Conservation (phyloP, 1,140 invertebrate genomes). For the Zophobas atratus region DNA sequence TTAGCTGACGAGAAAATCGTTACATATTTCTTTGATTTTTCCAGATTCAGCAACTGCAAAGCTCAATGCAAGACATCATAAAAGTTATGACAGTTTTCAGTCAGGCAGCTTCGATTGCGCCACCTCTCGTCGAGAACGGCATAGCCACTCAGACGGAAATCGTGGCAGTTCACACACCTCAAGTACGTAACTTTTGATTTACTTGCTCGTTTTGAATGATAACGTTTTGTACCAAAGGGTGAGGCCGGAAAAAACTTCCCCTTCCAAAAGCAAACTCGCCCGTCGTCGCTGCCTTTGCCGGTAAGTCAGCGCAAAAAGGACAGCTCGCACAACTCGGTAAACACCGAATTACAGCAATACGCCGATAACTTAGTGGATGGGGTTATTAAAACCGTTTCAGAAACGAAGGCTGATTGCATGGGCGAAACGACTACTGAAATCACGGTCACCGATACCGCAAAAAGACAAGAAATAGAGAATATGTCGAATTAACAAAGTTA, state of each 20-base stretch:
- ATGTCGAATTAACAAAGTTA: neutral
- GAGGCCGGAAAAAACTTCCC: constrained; percentile 65
- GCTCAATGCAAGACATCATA: constrained; percentile 82
- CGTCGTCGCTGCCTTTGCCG: constrained; percentile 66
- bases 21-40: constrained; percentile 37
- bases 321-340: constrained; percentile 42
- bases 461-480: constrained; percentile 29
- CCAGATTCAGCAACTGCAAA: constrained; percentile 82
- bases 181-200: constrained; percentile 66
- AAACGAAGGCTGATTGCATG: constrained; percentile 59
- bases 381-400: constrained; percentile 65
- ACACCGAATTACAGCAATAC: constrained; percentile 64
- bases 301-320: constrained; percentile 62
- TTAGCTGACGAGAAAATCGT: neutral
- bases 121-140: constrained; percentile 69
- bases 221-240: constrained; percentile 55
- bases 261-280: constrained; percentile 66
- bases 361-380: constrained; percentile 65
- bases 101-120: constrained; percentile 68
- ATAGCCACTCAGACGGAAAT: constrained; percentile 85
- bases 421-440: constrained; percentile 55
- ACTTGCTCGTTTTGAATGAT: constrained; percentile 3
- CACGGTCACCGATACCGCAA: constrained; percentile 55
- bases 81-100: constrained; percentile 75
- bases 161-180: constrained; percentile 81